These are phyloP conservation scores for Eupristina koningsbergeri DNA, from an alignment of 1,140 invertebrate species.

Conservation along the genomic window DNA sequence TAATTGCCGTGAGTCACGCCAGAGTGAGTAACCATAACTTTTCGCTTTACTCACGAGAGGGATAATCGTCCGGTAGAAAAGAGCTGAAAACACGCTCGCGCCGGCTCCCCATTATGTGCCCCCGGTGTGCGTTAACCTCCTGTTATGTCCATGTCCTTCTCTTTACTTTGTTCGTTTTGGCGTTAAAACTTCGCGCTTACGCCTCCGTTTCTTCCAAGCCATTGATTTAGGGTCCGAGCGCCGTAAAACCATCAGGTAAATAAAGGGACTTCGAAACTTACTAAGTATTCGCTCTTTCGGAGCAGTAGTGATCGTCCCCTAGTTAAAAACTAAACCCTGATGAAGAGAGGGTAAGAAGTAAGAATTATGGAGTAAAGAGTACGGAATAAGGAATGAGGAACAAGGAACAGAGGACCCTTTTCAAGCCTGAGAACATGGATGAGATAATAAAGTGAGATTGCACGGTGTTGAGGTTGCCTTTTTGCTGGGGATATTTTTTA, in stretches of 20 bases:
- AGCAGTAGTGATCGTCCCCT: not conserved
- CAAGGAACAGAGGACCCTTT: no score
- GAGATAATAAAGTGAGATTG: slow-evolving; percentile 3
- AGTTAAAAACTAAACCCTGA: no score
- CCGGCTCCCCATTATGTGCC: not conserved
- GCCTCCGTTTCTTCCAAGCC: slow-evolving; percentile 60
- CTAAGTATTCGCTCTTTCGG: slow-evolving; percentile 54
- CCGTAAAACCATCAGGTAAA: slow-evolving; percentile 57
- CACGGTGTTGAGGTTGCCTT: not conserved
- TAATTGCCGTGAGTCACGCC: slow-evolving; percentile 53
- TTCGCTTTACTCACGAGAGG: slow-evolving; percentile 38
- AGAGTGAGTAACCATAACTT: slow-evolving; percentile 44
- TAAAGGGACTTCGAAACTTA: slow-evolving; percentile 58
- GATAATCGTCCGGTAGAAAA: slow-evolving; percentile 48
- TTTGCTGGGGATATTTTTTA: not conserved
- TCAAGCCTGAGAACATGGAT: no score
- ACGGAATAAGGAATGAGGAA: no score
- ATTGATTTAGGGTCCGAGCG: slow-evolving; percentile 57
- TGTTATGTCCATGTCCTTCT: no score
- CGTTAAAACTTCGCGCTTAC: slow-evolving; percentile 38
- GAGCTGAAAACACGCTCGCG: slow-evolving; percentile 31
- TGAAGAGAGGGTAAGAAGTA: not conserved
- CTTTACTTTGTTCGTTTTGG: not conserved
- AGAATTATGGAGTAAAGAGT: not conserved
- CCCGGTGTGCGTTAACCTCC: not conserved